These are phyloP conservation scores for Megalurothrips usitatus DNA, from an alignment of 2,888 invertebrate genomes.

Conservation along the genomic window DNA sequence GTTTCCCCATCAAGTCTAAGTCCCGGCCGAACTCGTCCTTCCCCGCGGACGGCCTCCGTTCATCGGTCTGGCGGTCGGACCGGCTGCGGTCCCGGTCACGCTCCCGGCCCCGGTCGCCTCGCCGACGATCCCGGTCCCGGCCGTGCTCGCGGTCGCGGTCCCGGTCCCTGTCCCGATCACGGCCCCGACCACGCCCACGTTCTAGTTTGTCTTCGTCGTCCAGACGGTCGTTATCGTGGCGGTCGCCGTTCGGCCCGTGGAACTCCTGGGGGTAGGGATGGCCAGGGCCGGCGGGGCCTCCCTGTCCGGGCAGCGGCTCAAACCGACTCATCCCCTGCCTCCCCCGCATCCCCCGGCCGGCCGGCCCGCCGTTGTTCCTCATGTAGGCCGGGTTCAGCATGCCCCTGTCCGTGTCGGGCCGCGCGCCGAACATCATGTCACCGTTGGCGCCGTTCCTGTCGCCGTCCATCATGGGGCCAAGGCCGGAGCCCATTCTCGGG, in stretches of 20 bases:
- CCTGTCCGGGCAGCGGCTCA: constrained; percentile 22
- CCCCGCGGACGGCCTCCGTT: neutral
- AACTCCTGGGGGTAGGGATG: constrained; percentile 26
- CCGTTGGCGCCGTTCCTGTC: neutral
- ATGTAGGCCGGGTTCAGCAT: constrained; percentile 5
- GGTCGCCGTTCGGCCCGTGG: neutral
- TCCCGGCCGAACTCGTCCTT: constrained; percentile 31
- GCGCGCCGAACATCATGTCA: neutral
- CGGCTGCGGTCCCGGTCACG: constrained; percentile 30
- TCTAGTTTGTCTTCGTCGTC: constrained; percentile 36
- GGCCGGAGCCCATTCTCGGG: neutral
- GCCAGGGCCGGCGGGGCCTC: neutral
- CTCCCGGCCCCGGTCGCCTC: constrained; percentile 33
- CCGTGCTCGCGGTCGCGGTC: constrained; percentile 52
- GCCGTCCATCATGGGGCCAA: neutral
- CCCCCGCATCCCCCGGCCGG: constrained; percentile 27
- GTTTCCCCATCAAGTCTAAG: neutral
- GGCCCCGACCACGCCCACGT: constrained; percentile 49
- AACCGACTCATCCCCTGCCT: constrained; percentile 40
- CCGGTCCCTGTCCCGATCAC: constrained; percentile 50
- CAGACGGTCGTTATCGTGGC: neutral
- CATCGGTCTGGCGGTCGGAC: neutral
- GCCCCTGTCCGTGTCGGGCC: neutral
- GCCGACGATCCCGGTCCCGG: constrained; percentile 32
- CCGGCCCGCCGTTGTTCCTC: neutral